A percentile compares a stretch with the other conserved stretches of the same genome.
These are phyloP conservation scores for Sceloporus tristichus DNA, from an alignment of 2,113 vertebrate genomes.

Conservation along the genomic window DNA sequence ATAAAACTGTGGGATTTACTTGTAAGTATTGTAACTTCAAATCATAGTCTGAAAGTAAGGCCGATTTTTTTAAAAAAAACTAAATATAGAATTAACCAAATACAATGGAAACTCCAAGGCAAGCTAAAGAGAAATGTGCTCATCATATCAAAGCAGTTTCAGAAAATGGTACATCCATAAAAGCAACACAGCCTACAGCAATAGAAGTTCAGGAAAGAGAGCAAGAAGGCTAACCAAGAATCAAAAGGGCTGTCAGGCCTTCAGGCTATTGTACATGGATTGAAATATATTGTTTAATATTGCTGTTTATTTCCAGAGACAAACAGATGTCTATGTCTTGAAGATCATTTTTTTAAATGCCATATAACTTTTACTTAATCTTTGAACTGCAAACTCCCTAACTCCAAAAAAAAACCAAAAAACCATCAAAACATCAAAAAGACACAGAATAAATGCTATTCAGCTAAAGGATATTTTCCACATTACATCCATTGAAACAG, in stretches of 20 bases:
- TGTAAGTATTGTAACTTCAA: not conserved
- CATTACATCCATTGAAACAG: not conserved
- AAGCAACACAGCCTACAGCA: not conserved
- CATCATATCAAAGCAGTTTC: not conserved
- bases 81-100: constrained; percentile 3
- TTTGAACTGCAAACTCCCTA: not conserved
- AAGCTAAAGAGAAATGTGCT: not conserved
- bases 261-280: not conserved
- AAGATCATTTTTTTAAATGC: constrained; percentile 1
- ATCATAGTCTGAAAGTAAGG: not conserved
- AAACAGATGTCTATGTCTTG: constrained; percentile 19
- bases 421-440: not conserved
- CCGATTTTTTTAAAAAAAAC: not conserved
- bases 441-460: not conserved
- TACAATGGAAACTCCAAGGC: not conserved
- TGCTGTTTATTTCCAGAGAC: not conserved
- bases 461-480: constrained; percentile 7
- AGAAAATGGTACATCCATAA: constrained; percentile 22
- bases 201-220: not conserved
- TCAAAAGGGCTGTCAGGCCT: not conserved
- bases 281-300: constrained; percentile 12
- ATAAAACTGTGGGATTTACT: not conserved
- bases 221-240: not conserved
- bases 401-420: not conserved
- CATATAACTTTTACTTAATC: not conserved